Percentiles rank a stretch among this genome's conserved stretches.
Conservation (phyloP, 2,888 invertebrate genomes). For the Microplitis deprimator region DNA sequence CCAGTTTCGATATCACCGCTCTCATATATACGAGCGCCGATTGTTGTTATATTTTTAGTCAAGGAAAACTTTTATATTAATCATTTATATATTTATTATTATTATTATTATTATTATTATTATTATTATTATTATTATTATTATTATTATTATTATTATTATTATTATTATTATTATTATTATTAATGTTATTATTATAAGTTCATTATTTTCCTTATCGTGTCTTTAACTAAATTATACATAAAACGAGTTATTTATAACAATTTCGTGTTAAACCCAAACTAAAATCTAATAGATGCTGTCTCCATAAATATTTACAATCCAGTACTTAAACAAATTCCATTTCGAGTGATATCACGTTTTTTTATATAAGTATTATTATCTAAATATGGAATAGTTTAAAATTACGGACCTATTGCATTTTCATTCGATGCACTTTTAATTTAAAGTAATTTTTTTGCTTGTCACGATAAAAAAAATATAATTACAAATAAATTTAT, state of each 20-base stretch:
- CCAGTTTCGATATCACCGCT: conserved; percentile 38
- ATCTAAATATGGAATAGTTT: neutral
- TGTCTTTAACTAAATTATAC: neutral
- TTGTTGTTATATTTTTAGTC: conserved; percentile 17
- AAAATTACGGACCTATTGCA: neutral
- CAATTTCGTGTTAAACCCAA: neutral
- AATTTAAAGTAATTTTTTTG: neutral
- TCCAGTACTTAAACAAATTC: neutral
- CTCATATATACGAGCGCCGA: conserved; percentile 4
- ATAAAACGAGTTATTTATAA: neutral
- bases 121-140: neutral
- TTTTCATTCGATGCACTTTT: neutral
- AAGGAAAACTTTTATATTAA: conserved; percentile 12
- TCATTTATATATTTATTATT: neutral
- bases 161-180: neutral
- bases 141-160: neutral
- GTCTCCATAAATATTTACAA: conserved; percentile 11
- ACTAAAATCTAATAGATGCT: conserved; percentile 15
- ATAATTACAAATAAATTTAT: neutral
- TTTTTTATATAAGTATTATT: neutral
- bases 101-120: neutral
- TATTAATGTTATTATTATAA: neutral
- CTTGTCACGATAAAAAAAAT: neutral
- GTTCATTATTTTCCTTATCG: neutral
- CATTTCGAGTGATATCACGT: conserved; percentile 10